Base-by-base conservation (phyloP, 2,113 vertebrate genomes). In the Xiphias gladius region DNA sequence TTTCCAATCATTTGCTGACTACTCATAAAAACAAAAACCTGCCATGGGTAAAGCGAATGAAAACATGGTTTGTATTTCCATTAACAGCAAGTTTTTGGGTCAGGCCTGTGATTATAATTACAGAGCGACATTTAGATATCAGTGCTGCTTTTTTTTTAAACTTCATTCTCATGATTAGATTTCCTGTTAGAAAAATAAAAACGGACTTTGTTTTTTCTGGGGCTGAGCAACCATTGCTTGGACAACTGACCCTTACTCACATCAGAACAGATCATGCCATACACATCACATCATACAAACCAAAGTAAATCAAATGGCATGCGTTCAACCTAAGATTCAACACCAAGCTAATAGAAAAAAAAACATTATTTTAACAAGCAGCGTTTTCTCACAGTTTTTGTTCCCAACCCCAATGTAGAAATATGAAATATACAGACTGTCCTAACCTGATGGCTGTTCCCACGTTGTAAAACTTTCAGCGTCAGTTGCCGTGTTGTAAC, bases 41-140 rank as follows among this genome's bases (percentile, higher is more conserved):
- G 55, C 76, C 62, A 61, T 66, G 41, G 35, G 24, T 76, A 62
- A 88, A 64, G 59, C 62, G 67, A 81, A 90, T 67, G 35, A 86
- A 90, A 89, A 88, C 64, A 80, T 73, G 54, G 80, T 76, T 91
- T 80, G 39, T 66, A 72, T 93, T 93, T 93, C 82, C 86, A 82
- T 83, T 83, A 86, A 88, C 69, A 65, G 74, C 54, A 80, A 67
- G 64, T 76, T 24, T 81, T 85, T 68, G 61, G 68, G 78, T 86
- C 73, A 50, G 62, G 79, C 71, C 81, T 90, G 72, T 89, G 88
- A 94, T 93, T 93, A 82, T 82, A 91, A 84, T 86, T 79, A 88
- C 76, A 35, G 37, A 68, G 62, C 22, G 43, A 74, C 46, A 61
- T 86, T 73, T 26, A 72, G 69, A 73, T 87, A 89, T 81, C 76